Evolutionary conservation across 2,113 vertebrate species (phyloP).

Genomic region (Scortum barcoo): DNA sequence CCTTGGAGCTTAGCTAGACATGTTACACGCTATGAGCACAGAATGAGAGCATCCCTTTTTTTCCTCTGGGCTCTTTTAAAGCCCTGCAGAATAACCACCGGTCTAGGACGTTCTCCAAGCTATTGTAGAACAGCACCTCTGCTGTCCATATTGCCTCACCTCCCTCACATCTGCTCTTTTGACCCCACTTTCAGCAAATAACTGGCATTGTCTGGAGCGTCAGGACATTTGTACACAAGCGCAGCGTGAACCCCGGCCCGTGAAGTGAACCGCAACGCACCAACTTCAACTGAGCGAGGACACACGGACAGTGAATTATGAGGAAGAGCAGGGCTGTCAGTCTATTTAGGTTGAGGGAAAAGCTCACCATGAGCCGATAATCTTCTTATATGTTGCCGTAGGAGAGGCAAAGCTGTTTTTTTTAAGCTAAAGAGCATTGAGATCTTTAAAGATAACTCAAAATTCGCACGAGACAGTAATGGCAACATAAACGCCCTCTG

Average conservation of each 20-base stretch:
- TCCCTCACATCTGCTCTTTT: slow-evolving; percentile 63
- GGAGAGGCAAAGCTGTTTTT: slow-evolving; percentile 10
- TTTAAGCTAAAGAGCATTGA: neutral
- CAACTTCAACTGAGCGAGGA: slow-evolving; percentile 2
- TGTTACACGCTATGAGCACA: slow-evolving; percentile 25
- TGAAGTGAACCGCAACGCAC: slow-evolving; percentile 25
- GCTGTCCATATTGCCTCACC: slow-evolving; percentile 62
- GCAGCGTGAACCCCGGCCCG: slow-evolving; percentile 34
- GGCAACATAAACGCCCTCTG: neutral
- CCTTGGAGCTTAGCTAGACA: neutral
- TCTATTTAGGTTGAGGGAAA: slow-evolving; percentile 5
- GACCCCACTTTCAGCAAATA: slow-evolving; percentile 46
- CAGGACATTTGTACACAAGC: slow-evolving; percentile 14
- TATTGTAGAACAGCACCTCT: slow-evolving; percentile 60
- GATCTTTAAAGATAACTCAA: slow-evolving; percentile 32
- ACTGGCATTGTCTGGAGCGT: slow-evolving; percentile 54
- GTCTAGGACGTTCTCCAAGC: slow-evolving; percentile 72
- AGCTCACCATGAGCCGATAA: slow-evolving; percentile 27
- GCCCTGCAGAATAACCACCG: slow-evolving; percentile 51
- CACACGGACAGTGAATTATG: neutral
- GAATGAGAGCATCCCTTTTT: slow-evolving; percentile 32
- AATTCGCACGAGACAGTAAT: neutral
- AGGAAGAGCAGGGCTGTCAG: slow-evolving; percentile 7
- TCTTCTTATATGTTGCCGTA: slow-evolving; percentile 53
- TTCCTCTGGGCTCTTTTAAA: slow-evolving; percentile 47